Evolutionary conservation across 2,888 invertebrate genomes (phyloP).

Genomic region (Cantharis flavilabris): DNA sequence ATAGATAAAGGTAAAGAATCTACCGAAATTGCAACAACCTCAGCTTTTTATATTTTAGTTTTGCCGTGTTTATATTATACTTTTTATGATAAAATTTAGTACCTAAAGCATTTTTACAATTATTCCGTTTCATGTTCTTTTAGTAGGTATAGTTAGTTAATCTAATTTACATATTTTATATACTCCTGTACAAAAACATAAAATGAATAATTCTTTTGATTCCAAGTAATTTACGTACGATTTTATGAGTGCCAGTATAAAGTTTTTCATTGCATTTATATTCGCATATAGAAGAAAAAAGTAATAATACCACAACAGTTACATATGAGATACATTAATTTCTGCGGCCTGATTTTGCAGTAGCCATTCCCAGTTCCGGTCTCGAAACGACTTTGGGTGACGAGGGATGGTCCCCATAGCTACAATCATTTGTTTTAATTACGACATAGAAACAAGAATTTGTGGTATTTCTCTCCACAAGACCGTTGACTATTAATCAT

Average conservation of each 20-base stretch:
- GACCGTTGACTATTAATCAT: slow-evolving; percentile 44
- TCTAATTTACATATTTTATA: slow-evolving; percentile 28
- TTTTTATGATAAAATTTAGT: neutral
- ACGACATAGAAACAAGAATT: slow-evolving; percentile 48
- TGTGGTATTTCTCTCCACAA: slow-evolving; percentile 42
- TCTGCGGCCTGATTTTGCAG: slow-evolving; percentile 40
- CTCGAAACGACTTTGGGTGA: slow-evolving; percentile 39
- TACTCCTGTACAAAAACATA: slow-evolving; percentile 21
- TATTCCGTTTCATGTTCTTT: neutral
- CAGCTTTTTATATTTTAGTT: neutral
- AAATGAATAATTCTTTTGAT: slow-evolving; percentile 16
- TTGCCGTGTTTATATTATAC: neutral
- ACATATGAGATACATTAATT: slow-evolving; percentile 45
- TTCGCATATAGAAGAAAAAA: slow-evolving; percentile 30
- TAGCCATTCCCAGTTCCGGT: slow-evolving; percentile 42
- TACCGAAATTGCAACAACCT: neutral
- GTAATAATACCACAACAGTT: slow-evolving; percentile 39
- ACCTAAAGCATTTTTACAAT: neutral
- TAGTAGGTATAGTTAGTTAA: neutral
- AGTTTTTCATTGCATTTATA: slow-evolving; percentile 30
- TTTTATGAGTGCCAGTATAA: slow-evolving; percentile 27
- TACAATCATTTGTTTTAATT: slow-evolving; percentile 48
- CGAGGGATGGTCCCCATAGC: slow-evolving; percentile 41
- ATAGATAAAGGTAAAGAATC: neutral
- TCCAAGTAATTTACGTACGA: slow-evolving; percentile 27